phyloP scores from a whole-genome alignment of 2,113 vertebrate species.

The Heterochromis multidens region DNA sequence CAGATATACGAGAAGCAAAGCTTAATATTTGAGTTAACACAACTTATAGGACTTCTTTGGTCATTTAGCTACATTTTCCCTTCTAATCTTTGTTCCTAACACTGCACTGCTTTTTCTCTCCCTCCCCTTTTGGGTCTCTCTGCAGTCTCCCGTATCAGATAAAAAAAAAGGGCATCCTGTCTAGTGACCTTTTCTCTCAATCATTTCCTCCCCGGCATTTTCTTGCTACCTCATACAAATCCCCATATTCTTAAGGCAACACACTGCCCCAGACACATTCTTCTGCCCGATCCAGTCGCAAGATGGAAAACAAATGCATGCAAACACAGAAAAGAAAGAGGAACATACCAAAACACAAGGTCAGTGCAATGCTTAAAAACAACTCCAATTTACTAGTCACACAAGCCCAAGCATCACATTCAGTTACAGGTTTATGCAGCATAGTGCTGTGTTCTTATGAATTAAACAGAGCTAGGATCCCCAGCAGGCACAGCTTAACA shows the following conservation, averaged over 20 bases:
- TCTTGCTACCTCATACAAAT: conserved; percentile 20
- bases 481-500: conserved; percentile 6
- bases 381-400: not conserved
- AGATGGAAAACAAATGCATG: not conserved
- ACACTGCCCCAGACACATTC: not conserved
- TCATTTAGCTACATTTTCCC: not conserved
- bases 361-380: not conserved
- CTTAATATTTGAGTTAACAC: not conserved
- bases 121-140: not conserved
- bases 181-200: conserved; percentile 68
- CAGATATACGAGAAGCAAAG: not conserved
- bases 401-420: not conserved
- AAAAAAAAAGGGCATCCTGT: conserved; percentile 62
- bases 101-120: not conserved
- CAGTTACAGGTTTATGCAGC: conserved; percentile 5
- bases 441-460: not conserved
- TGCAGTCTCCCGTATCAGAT: conserved; percentile 45
- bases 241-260: conserved; percentile 13
- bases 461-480: conserved; percentile 32
- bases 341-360: conserved; percentile 16
- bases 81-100: not conserved
- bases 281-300: not conserved
- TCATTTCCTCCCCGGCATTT: conserved; percentile 58
- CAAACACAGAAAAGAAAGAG: not conserved
- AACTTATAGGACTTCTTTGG: not conserved